Percentiles rank a stretch among this genome's conserved stretches.
phyloP scores from a whole-genome alignment of 2,113 vertebrate genomes.

The Orcinus orca region DNA sequence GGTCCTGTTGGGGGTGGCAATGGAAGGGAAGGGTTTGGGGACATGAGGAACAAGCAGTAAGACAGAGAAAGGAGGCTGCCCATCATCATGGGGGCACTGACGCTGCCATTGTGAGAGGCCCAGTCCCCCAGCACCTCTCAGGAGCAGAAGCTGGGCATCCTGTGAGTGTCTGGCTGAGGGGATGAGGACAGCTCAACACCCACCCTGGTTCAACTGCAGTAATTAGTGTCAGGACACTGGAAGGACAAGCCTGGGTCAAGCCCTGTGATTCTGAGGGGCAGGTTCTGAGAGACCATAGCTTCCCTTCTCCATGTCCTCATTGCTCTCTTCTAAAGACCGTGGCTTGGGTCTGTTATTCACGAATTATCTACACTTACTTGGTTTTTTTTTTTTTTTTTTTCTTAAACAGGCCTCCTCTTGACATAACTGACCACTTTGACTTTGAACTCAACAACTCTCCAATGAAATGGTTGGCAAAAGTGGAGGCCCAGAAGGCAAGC shows the following conservation, averaged over 20 bases:
- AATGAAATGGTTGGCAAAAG: not conserved
- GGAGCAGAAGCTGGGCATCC: rapidly evolving
- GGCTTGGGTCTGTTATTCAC: not conserved
- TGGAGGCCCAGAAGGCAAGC: not conserved
- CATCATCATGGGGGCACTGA: rapidly evolving
- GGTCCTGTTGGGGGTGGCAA: not conserved
- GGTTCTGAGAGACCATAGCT: not conserved
- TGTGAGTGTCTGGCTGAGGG: not conserved
- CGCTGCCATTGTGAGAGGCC: not conserved
- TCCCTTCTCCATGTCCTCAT: not conserved
- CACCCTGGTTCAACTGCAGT: not conserved
- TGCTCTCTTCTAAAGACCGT: not conserved
- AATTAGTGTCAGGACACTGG: not conserved
- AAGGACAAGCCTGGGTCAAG: not conserved
- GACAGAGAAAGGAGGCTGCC: not conserved
- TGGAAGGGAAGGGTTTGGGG: not conserved
- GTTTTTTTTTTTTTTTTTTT: not conserved
- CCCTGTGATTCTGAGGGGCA: rapidly evolving
- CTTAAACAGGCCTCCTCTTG: not conserved
- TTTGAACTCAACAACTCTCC: not conserved
- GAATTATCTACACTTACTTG: not conserved
- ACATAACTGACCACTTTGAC: not conserved
- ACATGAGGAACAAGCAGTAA: not conserved
- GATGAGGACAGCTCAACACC: not conserved
- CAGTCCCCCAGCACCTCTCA: not conserved